A percentile compares a stretch with the other conserved stretches of the same genome.
These are phyloP conservation scores for Anastatus disparis DNA, from an alignment of 1,140 invertebrate species.

Conservation along the genomic window DNA sequence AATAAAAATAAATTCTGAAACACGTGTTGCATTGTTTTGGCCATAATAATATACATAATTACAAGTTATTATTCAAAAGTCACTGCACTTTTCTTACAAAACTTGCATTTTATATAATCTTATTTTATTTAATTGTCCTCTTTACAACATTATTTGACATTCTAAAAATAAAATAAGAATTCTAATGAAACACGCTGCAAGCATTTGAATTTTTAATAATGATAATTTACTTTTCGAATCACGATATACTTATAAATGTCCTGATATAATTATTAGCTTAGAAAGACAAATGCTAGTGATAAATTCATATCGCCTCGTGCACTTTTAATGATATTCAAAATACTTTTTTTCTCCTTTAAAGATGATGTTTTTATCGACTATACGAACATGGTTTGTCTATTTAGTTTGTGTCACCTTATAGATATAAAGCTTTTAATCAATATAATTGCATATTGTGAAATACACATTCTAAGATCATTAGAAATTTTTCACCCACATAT, in stretches of 20 bases:
- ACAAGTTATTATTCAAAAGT: too few relatives aligned
- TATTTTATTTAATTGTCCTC: too few relatives aligned
- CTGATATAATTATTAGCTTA: not conserved
- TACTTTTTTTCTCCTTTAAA: constrained; percentile 3
- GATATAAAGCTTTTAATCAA: not conserved
- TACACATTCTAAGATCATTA: not conserved
- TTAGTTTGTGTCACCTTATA: not conserved
- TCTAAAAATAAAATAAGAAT: too few relatives aligned
- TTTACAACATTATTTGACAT: too few relatives aligned
- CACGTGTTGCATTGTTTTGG: too few relatives aligned
- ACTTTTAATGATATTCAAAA: constrained; percentile 16
- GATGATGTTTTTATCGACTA: not conserved
- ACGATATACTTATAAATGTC: not conserved
- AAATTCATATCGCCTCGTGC: not conserved
- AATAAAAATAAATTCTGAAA: too few relatives aligned
- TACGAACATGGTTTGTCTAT: not conserved
- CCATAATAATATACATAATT: too few relatives aligned
- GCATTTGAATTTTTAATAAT: constrained; percentile 7
- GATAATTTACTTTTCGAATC: constrained; percentile 4
- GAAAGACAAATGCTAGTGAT: not conserved
- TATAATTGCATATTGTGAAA: not conserved
- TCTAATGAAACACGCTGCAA: too few relatives aligned
- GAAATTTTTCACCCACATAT: not conserved
- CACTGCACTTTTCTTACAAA: too few relatives aligned
- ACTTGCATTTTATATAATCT: too few relatives aligned